Evolutionary conservation across 2,888 invertebrate species (phyloP).

Genomic region (Mesorhabditis belari): DNA sequence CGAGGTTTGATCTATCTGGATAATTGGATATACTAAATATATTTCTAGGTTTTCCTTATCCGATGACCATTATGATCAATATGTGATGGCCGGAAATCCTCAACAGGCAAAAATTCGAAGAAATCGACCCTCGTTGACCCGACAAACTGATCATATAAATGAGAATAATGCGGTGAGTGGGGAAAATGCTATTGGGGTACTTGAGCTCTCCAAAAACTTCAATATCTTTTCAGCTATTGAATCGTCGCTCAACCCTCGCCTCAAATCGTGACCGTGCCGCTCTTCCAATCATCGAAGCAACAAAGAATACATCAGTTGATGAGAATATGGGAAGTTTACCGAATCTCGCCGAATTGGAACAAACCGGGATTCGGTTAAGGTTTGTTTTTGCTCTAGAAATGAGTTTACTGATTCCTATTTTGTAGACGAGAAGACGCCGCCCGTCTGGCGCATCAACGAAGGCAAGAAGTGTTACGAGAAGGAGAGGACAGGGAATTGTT

Average conservation of each 20-base stretch:
- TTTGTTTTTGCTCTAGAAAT: slow-evolving; percentile 13
- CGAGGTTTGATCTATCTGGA: background rate
- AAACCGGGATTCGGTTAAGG: slow-evolving; percentile 61
- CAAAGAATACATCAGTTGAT: slow-evolving; percentile 2
- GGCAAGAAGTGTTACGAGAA: slow-evolving; percentile 85
- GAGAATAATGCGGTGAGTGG: background rate
- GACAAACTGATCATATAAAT: slow-evolving; percentile 43
- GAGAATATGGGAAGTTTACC: slow-evolving; percentile 76
- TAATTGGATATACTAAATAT: background rate
- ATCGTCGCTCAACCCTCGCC: slow-evolving; percentile 49
- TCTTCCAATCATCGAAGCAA: slow-evolving; percentile 4
- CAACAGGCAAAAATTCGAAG: slow-evolving; percentile 29
- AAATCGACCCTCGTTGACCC: slow-evolving; percentile 48
- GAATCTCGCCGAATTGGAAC: slow-evolving; percentile 65
- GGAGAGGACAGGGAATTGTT: slow-evolving; percentile 83
- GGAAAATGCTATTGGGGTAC: too few relatives aligned
- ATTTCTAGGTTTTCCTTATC: background rate
- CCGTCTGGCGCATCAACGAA: slow-evolving; percentile 80
- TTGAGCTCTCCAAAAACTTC: background rate
- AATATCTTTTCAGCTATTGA: slow-evolving; percentile 17
- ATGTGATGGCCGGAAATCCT: slow-evolving; percentile 58
- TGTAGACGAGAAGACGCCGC: slow-evolving; percentile 71
- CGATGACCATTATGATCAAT: slow-evolving; percentile 84
- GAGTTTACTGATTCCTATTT: too few relatives aligned
- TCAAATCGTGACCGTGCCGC: slow-evolving; percentile 34